Base-by-base conservation (phyloP, 2,888 invertebrate species). In the Scaptomyza caliginosa region DNA sequence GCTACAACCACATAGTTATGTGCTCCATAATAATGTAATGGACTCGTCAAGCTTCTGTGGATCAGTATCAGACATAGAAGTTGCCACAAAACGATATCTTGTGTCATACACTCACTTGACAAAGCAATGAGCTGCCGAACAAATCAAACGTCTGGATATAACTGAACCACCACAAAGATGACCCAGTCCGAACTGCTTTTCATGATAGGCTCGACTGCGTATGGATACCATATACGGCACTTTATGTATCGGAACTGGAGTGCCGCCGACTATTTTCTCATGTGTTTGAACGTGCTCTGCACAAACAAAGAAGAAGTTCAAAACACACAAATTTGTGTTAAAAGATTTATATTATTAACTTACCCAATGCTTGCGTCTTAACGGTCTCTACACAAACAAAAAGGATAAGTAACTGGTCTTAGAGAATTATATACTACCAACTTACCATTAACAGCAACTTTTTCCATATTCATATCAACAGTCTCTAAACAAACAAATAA, bases 61-160 rank as follows among this genome's bases (percentile, higher is more conserved):
- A 6, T 1, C 1, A 24, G n/a, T 8, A 0, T 13, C 6, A 42
- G 10, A 38, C 4, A 1, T 4, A 26, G 26, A 0, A 17, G 11
- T 34, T n/a, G 7, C 24, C 6, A 10, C 7, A 7, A 4, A 24
- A 6, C 5, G 1, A 2, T 5, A 1, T 5, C 6, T 8, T n/a
- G 32, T 0, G 10, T 7, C 2, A 4, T 30, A 1, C 7, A 66
- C 74, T 16, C 50, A 80, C 80, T 64, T 59, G 42, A 66, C 67
- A 56, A 66, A 80, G 19, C 80, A 80, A 28, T 80, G 80, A 16
- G 80, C 84, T 10, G 80, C 84, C 5, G 84, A 65, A 24, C 65
- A 63, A 48, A 77, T 23, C n/a, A 80, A 42, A 4, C 80, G 72
- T 36, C 57, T 59, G 0, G 80, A 70, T 49, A 80, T 70, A 21